Base-by-base conservation (phyloP, 2,113 vertebrate genomes). In the Gambusia affinis region DNA sequence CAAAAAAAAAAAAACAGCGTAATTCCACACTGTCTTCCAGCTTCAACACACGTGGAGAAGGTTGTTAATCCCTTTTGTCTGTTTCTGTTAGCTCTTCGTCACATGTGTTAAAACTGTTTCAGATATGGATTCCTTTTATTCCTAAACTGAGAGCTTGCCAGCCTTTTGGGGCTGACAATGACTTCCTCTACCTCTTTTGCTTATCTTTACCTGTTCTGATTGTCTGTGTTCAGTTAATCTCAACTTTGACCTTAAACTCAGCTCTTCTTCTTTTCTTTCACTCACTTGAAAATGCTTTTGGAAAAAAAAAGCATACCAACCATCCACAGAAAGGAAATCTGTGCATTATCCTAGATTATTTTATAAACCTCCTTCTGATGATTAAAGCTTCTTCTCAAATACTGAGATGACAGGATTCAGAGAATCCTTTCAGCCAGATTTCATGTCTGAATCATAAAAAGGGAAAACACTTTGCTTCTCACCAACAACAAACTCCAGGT, bases 171-270 rank as follows among this genome's bases (percentile, higher is more conserved):
- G 66, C 73, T 73, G 83, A 70, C 57, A 84, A 86, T 86, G 88
- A 89, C 86, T 84, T 90, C 82, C 73, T 88, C 89, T 91, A 90
- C 88, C 91, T 92, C 90, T 81, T 68, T 73, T 79, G 63, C 82
- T 88, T 84, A 72, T 84, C 73, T 82, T 78, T 31, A 68, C 51
- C 70, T 76, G 60, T 68, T 70, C 37, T 42, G 66, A 73, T 57
- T 67, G 70, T 85, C 73, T 83, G 70, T 17, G 67, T 42, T 70
- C 47, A 44, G 39, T 85, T 78, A 28, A 80, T 82, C 75, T 85
- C 63, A 44, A 76, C 42, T 17, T 67, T 44, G 63, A 71, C 69
- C 33, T 28, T 39, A 63, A 79, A 60, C 75, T 35, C n/a, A 44
- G 73, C 60, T 72, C 47, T 72, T 66, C n/a, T 72, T 19, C 12